phyloP scores from a whole-genome alignment of 1,140 invertebrate species.

The Octopus sinensis region DNA sequence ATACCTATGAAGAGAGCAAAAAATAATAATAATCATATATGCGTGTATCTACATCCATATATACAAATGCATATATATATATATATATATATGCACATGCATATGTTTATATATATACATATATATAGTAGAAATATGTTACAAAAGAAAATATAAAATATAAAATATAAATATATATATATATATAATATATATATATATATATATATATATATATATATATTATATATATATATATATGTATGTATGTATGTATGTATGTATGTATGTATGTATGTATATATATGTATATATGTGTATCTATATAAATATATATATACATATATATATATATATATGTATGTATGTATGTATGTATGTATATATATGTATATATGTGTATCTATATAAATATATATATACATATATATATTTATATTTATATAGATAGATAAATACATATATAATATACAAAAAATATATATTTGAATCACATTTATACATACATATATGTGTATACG shows the following conservation, averaged over 20 bases:
- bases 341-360: no score
- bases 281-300: neutral
- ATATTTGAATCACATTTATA: neutral
- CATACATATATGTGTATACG: neutral
- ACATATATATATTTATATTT: neutral
- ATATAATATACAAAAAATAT: neutral
- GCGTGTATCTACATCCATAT: slow-evolving; percentile 7
- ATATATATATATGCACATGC: neutral
- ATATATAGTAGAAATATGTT: no score
- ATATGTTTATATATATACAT: neutral
- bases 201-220: no score
- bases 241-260: neutral
- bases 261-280: neutral
- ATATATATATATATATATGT: no score
- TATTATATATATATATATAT: neutral
- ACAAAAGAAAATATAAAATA: no score
- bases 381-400: neutral
- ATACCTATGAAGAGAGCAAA: no score
- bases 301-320: no score
- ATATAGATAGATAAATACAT: neutral
- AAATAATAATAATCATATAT: neutral
- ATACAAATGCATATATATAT: neutral
- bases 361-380: no score
- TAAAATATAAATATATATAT: no score
- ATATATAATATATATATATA: no score